Evolutionary conservation across 1,140 invertebrate genomes (phyloP).

Genomic region (Linepithema humile): DNA sequence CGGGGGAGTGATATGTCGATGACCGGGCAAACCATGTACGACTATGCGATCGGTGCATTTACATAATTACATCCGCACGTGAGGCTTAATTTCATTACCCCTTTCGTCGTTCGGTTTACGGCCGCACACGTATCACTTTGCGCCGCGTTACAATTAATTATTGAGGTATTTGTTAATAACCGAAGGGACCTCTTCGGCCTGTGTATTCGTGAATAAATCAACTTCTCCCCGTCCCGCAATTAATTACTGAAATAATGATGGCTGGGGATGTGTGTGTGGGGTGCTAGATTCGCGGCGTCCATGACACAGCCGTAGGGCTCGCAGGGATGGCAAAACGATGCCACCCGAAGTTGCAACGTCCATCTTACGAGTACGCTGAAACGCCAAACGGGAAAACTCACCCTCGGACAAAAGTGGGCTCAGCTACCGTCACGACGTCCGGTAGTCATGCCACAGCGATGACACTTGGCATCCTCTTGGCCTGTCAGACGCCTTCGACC

Average conservation of each 20-base stretch:
- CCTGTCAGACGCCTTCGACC: not conserved
- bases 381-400: conserved; percentile 35
- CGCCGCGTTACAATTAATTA: not conserved
- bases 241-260: not conserved
- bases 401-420: conserved; percentile 49
- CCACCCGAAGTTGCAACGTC: not conserved
- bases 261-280: no score
- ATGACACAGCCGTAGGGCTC: conserved; percentile 6
- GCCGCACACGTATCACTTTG: not conserved
- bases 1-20: not conserved
- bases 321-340: not conserved
- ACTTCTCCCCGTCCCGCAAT: not conserved
- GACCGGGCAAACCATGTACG: not conserved
- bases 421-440: conserved; percentile 48
- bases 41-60: not conserved
- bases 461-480: conserved; percentile 59
- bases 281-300: not conserved
- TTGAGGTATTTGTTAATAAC: not conserved
- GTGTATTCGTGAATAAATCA: not conserved
- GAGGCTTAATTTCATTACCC: not conserved
- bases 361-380: not conserved
- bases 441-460: conserved; percentile 61
- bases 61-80: not conserved
- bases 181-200: no score
- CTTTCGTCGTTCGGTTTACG: not conserved